Evolutionary conservation across 2,888 invertebrate species (phyloP), one percentile per base, ranked within the genome.

Genomic region (Chymomyza procnemis): DNA sequence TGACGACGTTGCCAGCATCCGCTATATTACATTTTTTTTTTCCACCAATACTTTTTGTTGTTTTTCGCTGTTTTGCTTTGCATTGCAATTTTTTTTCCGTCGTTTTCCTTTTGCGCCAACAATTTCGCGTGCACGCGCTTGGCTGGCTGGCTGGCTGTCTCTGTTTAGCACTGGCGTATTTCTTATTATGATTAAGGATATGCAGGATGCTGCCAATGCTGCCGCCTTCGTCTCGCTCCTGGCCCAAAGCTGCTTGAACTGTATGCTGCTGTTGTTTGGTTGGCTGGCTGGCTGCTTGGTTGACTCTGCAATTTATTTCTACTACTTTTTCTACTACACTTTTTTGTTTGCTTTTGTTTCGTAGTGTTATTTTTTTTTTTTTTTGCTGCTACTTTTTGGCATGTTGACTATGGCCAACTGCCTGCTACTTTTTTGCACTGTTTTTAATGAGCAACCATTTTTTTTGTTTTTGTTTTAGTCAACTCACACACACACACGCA

Each of bases 121-220:
- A 52, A 56, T 69, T 72, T 76, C 76, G 83, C 84, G 81, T 83
- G 75, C 74, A 71, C 34, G 34, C 34, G 34, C 12, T 41, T 41
- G 54, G 19, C 54, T 22, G 21, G 47, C 71, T 79, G 79, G 61
- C 77, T 73, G 75, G 74, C 85, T 78, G 82, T 88, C 88, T 85
- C 84, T 87, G 85, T 88, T 81, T 76, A 73, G 81, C 88, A 73
- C 71, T 88, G 80, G 88, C 88, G 80, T 74, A 78, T 86, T 86
- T 85, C 85, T 88, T 87, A 87, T 87, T 86, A 88, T 87, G 86
- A 85, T 88, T 84, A 85, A 87, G 85, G 79, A 84, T 79, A 77
- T 76, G 73, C 74, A 68, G 73, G 65, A 66, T 63, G 64, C 66
- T 70, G 26, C 26, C 52, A 5, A 12, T 19, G 18, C 67, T 66